A percentile compares a stretch with the other conserved stretches of the same genome.
phyloP scores from a whole-genome alignment of 2,888 invertebrate species.

The Lydus trimaculatus region DNA sequence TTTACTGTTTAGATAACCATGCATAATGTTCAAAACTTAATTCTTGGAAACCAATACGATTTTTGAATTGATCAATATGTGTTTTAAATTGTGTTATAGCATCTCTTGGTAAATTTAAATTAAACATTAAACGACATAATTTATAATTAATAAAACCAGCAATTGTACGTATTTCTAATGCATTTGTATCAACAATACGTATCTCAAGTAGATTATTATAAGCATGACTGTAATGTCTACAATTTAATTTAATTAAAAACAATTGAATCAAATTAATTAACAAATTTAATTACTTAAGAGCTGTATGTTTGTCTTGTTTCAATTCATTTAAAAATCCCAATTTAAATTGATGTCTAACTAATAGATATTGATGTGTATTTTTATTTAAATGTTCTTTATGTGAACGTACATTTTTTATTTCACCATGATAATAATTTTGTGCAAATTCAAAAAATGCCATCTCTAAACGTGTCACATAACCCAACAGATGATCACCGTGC shows the following conservation, averaged over 20 bases:
- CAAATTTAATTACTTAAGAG: constrained; percentile 69
- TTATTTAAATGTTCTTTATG: constrained; percentile 92
- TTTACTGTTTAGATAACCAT: constrained; percentile 94
- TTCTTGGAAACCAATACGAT: constrained; percentile 80
- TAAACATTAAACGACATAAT: constrained; percentile 89
- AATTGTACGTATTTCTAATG: constrained; percentile 92
- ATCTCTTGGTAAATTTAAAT: constrained; percentile 88
- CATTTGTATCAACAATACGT: constrained; percentile 87
- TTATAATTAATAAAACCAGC: constrained; percentile 97
- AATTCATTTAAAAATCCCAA: constrained; percentile 95
- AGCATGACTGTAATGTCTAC: constrained; percentile 82
- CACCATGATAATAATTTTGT: constrained; percentile 90
- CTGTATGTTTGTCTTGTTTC: constrained; percentile 86
- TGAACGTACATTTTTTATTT: constrained; percentile 84
- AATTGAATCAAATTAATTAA: constrained; percentile 13
- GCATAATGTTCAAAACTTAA: constrained; percentile 94
- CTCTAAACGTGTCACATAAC: constrained; percentile 81
- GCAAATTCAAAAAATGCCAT: constrained; percentile 93
- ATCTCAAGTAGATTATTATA: constrained; percentile 91
- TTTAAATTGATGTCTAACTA: constrained; percentile 96
- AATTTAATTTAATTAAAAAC: no score
- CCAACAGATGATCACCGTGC: constrained; percentile 84
- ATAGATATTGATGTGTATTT: constrained; percentile 88
- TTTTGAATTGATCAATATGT: constrained; percentile 90
- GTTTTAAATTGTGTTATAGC: constrained; percentile 93